Conservation (phyloP, 92 coral and sea anemone genomes). For the Zoanthus gigantus region DNA sequence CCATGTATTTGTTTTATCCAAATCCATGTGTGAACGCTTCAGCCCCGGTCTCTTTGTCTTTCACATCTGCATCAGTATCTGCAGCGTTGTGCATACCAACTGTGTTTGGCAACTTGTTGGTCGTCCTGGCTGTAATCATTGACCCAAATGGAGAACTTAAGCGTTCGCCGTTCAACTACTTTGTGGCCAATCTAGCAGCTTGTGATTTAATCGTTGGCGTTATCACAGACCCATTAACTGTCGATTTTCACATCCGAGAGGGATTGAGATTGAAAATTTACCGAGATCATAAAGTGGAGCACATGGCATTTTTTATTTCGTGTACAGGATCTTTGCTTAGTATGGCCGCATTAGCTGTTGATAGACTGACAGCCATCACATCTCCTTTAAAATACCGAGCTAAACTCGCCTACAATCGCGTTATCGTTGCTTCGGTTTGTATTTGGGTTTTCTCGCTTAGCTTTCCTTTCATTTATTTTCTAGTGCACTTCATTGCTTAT, state of each 20-base stretch:
- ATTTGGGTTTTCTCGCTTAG: constrained; percentile 82
- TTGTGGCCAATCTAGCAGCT: constrained; percentile 83
- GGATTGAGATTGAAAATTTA: constrained; percentile 24
- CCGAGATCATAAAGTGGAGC: constrained; percentile 53
- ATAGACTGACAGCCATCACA: constrained; percentile 83
- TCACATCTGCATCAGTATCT: constrained; percentile 73
- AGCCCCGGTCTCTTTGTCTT: constrained; percentile 74
- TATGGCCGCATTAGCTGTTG: constrained; percentile 83
- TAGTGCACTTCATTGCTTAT: constrained; percentile 81
- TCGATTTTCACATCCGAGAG: constrained; percentile 78
- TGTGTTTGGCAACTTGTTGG: constrained; percentile 67
- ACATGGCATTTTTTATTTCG: constrained; percentile 78
- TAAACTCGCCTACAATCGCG: constrained; percentile 62
- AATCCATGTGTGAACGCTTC: constrained; percentile 71
- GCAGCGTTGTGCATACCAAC: constrained; percentile 65
- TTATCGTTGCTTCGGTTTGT: constrained; percentile 59
- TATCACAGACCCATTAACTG: constrained; percentile 76
- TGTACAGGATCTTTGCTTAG: constrained; percentile 86
- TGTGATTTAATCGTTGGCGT: constrained; percentile 84
- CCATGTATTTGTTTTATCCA: constrained; percentile 70
- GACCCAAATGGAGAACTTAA: constrained; percentile 77
- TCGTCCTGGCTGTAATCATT: constrained; percentile 76
- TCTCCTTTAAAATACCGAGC: constrained; percentile 80
- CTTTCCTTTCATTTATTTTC: constrained; percentile 83
- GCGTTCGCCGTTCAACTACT: constrained; percentile 81